Conservation (phyloP, 2,797 vertebrate species). For the Microhierax caerulescens region DNA sequence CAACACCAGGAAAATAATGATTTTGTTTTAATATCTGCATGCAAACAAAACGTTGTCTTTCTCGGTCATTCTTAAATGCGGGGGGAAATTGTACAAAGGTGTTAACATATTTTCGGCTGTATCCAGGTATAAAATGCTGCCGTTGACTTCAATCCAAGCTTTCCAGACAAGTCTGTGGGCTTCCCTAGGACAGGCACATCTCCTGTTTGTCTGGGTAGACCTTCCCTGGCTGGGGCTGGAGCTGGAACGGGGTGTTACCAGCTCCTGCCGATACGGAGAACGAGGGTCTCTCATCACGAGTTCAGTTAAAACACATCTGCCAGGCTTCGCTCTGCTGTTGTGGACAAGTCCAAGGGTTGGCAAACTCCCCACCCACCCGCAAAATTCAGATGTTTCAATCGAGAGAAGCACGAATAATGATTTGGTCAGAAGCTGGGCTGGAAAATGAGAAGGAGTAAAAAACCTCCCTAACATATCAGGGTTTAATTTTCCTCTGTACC, state of each 20-base stretch:
- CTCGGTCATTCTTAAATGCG: background rate
- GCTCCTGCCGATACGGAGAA: background rate
- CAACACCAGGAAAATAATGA: constrained; percentile 7
- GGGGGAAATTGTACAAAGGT: background rate
- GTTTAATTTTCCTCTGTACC: background rate
- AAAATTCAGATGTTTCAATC: background rate
- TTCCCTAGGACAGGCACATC: background rate
- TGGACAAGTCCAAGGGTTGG: background rate
- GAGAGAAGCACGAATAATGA: background rate
- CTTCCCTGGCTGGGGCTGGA: background rate
- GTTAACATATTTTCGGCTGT: background rate
- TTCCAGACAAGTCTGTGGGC: background rate
- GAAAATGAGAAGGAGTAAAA: background rate
- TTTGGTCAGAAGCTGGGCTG: background rate
- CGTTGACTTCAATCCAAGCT: background rate
- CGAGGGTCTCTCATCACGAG: background rate
- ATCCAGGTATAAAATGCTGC: background rate
- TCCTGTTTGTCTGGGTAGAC: background rate
- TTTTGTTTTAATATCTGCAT: background rate
- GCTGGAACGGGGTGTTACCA: background rate
- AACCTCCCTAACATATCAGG: accelerated
- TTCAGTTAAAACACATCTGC: background rate
- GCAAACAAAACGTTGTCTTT: background rate
- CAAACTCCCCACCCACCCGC: background rate
- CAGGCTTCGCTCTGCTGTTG: background rate